Conservation (phyloP, 2,797 vertebrate species). For the Lepidocolaptes lacrymiger region DNA sequence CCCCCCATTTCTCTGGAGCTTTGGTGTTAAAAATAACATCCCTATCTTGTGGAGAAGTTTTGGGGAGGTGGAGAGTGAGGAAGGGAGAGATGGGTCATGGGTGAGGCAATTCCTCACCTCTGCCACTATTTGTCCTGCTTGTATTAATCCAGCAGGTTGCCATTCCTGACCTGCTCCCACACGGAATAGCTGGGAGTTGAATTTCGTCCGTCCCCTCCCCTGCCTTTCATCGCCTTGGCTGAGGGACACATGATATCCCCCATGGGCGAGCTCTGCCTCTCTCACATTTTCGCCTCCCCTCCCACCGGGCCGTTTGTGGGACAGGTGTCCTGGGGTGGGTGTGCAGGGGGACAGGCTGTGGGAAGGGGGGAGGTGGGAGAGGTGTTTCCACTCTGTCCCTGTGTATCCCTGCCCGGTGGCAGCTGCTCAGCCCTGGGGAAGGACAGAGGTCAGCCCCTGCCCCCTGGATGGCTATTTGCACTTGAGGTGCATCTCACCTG, state of each 20-base stretch:
- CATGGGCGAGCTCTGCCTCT: not conserved
- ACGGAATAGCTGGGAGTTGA: not conserved
- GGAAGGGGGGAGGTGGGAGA: not conserved
- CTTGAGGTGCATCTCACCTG: not conserved
- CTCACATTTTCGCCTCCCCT: not conserved
- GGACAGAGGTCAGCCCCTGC: not conserved
- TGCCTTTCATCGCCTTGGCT: not conserved
- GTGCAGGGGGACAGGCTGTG: not conserved
- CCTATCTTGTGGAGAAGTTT: not conserved
- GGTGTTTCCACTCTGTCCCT: not conserved
- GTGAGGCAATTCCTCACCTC: not conserved
- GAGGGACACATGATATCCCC: not conserved
- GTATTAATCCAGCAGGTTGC: not conserved
- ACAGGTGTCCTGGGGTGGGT: not conserved
- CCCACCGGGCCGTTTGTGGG: accelerated
- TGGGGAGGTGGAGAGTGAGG: not conserved
- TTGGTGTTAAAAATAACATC: not conserved
- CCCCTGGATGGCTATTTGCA: not conserved
- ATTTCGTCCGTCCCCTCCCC: not conserved
- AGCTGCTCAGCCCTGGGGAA: not conserved
- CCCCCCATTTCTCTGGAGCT: not conserved
- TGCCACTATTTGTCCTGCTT: not conserved
- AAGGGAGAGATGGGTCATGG: not conserved
- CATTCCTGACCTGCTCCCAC: not conserved
- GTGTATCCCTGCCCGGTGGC: not conserved